Conservation (phyloP, 1,140 invertebrate species). For the Drosophila lowei region DNA sequence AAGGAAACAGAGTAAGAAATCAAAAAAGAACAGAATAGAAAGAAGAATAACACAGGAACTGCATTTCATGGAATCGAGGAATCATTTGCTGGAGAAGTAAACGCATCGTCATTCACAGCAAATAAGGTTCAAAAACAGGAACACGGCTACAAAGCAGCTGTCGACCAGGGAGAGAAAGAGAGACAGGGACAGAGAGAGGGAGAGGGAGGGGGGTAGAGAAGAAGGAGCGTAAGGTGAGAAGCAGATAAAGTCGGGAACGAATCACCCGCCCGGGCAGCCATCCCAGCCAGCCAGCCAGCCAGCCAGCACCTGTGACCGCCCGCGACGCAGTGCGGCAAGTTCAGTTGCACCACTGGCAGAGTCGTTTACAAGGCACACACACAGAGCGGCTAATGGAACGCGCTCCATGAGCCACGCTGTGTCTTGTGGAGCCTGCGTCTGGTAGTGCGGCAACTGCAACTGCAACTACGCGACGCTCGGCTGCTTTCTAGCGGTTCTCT, state of each 20-base stretch:
- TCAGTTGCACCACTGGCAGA: constrained; percentile 59
- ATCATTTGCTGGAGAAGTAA: constrained; percentile 19
- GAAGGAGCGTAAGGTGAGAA: constrained; percentile 25
- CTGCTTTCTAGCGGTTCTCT: constrained; percentile 71
- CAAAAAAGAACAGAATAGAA: constrained; percentile 41
- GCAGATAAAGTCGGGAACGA: constrained; percentile 23
- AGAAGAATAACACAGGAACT: constrained; percentile 70
- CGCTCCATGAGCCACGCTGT: no score
- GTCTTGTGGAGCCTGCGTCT: no score
- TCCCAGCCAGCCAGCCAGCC: background rate
- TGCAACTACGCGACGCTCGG: constrained; percentile 53
- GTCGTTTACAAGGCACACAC: constrained; percentile 18
- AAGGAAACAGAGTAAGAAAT: constrained; percentile 36
- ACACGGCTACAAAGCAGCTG: constrained; percentile 52
- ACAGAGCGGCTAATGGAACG: constrained; percentile 27
- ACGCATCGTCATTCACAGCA: constrained; percentile 63
- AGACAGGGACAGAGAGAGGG: constrained; percentile 5
- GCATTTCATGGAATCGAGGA: constrained; percentile 66
- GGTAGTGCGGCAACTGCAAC: constrained; percentile 27
- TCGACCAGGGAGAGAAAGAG: constrained; percentile 7
- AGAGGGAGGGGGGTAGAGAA: constrained; percentile 1
- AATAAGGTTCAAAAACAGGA: constrained; percentile 50
- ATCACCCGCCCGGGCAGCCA: constrained; percentile 5
- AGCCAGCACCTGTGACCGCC: constrained; percentile 73
- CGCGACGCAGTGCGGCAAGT: constrained; percentile 59